These are phyloP conservation scores for Mythimna ferrago DNA, from an alignment of 2,888 invertebrate species.

Conservation along the genomic window DNA sequence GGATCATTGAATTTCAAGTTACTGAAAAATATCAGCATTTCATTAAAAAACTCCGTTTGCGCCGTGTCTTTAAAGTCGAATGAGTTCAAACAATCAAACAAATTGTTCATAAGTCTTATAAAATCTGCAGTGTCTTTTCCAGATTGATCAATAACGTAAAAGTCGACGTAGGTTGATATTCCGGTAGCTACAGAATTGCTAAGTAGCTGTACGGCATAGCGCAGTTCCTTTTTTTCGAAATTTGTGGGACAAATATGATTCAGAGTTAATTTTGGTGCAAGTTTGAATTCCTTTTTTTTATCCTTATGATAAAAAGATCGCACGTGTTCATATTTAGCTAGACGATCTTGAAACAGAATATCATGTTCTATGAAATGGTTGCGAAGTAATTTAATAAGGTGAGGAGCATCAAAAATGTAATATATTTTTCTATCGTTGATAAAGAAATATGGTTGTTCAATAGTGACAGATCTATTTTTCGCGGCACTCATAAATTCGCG, in stretches of 20 bases:
- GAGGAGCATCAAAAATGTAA: constrained; percentile 67
- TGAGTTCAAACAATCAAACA: constrained; percentile 62
- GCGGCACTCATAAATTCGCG: constrained; percentile 54
- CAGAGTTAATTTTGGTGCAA: constrained; percentile 65
- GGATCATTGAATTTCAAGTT: constrained; percentile 18
- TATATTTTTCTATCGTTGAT: constrained; percentile 64
- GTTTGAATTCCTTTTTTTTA: constrained; percentile 52
- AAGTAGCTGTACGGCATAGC: constrained; percentile 65
- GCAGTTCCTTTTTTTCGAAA: constrained; percentile 63
- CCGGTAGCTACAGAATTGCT: constrained; percentile 67
- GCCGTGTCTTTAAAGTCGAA: background rate
- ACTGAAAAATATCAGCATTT: constrained; percentile 34
- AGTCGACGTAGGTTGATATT: constrained; percentile 50
- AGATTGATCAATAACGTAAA: constrained; percentile 5
- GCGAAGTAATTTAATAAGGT: constrained; percentile 65
- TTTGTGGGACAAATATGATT: constrained; percentile 65
- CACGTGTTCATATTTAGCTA: constrained; percentile 67
- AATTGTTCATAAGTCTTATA: constrained; percentile 42
- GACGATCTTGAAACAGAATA: constrained; percentile 59
- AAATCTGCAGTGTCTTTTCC: constrained; percentile 45
- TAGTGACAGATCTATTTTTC: constrained; percentile 53
- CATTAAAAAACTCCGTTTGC: constrained; percentile 30
- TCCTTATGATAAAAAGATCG: constrained; percentile 60
- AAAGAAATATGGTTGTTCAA: constrained; percentile 62
- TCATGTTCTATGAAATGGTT: constrained; percentile 63